Conservation (phyloP, 2,797 vertebrate species). For the Gymnodraco acuticeps region DNA sequence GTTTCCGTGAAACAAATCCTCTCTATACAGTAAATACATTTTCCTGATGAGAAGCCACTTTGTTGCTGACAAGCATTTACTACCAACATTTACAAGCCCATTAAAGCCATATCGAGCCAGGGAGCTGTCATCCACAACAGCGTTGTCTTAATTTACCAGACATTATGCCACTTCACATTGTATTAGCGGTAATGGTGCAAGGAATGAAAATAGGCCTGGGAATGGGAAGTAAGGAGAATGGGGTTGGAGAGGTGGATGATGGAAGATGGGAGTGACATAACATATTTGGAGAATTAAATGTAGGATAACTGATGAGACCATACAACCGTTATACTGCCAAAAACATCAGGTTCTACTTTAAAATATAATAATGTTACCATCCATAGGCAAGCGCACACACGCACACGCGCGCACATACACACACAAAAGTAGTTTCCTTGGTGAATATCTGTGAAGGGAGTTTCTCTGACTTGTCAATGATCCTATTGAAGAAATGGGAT, state of each 20-base stretch:
- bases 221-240: constrained; percentile 2
- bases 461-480: constrained; percentile 57
- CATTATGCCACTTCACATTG: constrained; percentile 36
- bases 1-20: constrained; percentile 6
- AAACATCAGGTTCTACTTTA: constrained; percentile 5
- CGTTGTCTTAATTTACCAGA: constrained; percentile 41
- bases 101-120: constrained; percentile 58
- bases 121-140: constrained; percentile 28
- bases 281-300: not conserved
- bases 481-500: constrained; percentile 67
- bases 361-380: not conserved
- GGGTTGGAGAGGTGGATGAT: not conserved
- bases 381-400: not conserved
- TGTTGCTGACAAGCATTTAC: constrained; percentile 49
- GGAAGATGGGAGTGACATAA: not conserved
- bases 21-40: constrained; percentile 18
- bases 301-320: not conserved
- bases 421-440: constrained; percentile 40
- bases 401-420: not conserved
- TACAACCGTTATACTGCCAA: not conserved
- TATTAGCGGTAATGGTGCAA: constrained; percentile 43
- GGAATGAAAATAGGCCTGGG: not conserved
- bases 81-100: constrained; percentile 50
- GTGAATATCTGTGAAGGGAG: constrained; percentile 51
- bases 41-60: constrained; percentile 30